phyloP scores from a whole-genome alignment of 2,797 vertebrate genomes.

The Octomys mimax region DNA sequence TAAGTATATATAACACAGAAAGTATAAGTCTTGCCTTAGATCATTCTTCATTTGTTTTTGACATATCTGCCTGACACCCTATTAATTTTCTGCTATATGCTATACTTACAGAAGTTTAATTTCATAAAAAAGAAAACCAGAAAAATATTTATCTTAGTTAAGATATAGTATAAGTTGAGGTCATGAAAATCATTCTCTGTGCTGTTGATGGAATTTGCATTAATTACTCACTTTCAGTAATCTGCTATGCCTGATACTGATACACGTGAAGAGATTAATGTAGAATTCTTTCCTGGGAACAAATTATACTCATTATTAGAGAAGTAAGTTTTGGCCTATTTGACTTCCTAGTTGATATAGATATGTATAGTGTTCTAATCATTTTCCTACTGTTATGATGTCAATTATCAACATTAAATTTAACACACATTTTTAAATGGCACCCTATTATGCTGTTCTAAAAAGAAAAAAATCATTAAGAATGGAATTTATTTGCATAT shows the following conservation, averaged over 20 bases:
- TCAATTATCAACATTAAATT: conserved; percentile 57
- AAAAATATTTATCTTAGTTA: not conserved
- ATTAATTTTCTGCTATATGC: not conserved
- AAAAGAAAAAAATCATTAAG: not conserved
- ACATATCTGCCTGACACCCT: not conserved
- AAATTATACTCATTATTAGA: conserved; percentile 68
- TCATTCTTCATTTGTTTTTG: conserved; percentile 42
- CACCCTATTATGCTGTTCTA: not conserved
- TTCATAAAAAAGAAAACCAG: conserved; percentile 8
- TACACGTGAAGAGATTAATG: conserved; percentile 61
- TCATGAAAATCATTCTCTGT: conserved; percentile 55
- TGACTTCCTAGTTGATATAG: conserved; percentile 59
- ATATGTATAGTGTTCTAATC: conserved; percentile 25
- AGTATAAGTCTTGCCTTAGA: not conserved
- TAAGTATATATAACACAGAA: not conserved
- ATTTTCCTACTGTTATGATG: conserved; percentile 46
- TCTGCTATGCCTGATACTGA: conserved; percentile 32
- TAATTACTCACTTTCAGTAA: conserved; percentile 11
- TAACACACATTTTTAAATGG: not conserved
- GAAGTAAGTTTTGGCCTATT: conserved; percentile 53
- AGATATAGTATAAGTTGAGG: conserved; percentile 14
- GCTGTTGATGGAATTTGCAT: conserved; percentile 30
- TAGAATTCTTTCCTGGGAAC: conserved; percentile 65
- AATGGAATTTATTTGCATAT: not conserved
- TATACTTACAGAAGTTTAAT: not conserved